phyloP scores from a whole-genome alignment of 2,113 vertebrate species.

The Erinaceus europaeus region DNA sequence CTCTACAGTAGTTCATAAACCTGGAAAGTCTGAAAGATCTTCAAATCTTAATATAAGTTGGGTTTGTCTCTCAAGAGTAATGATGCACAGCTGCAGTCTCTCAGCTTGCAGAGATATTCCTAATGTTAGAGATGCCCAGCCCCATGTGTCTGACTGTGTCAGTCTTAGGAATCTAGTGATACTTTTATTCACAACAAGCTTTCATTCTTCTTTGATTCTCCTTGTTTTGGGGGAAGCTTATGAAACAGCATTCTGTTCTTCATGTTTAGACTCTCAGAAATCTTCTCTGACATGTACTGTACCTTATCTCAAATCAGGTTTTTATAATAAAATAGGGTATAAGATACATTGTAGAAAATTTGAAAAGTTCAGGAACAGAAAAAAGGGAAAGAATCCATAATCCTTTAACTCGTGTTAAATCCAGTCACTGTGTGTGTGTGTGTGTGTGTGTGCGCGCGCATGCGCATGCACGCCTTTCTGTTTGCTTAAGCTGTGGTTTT shows the following conservation, averaged over 20 bases:
- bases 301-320: background rate
- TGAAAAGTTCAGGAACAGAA: background rate
- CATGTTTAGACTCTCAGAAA: background rate
- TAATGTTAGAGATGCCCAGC: too few species aligned
- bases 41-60: background rate
- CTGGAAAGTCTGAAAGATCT: background rate
- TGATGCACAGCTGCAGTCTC: background rate
- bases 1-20: background rate
- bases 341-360: background rate
- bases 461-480: too few species aligned
- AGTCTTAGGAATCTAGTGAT: background rate
- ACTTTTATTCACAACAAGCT: background rate
- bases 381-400: background rate
- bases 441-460: too few species aligned
- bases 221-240: background rate
- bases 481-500: too few species aligned
- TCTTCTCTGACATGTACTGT: background rate
- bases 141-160: too few species aligned
- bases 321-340: background rate
- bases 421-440: background rate
- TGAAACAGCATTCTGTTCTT: background rate
- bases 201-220: background rate
- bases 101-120: too few species aligned
- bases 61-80: background rate
- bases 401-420: background rate